Base-by-base conservation (phyloP, 2,888 invertebrate species). In the Drosophila neutralis region DNA sequence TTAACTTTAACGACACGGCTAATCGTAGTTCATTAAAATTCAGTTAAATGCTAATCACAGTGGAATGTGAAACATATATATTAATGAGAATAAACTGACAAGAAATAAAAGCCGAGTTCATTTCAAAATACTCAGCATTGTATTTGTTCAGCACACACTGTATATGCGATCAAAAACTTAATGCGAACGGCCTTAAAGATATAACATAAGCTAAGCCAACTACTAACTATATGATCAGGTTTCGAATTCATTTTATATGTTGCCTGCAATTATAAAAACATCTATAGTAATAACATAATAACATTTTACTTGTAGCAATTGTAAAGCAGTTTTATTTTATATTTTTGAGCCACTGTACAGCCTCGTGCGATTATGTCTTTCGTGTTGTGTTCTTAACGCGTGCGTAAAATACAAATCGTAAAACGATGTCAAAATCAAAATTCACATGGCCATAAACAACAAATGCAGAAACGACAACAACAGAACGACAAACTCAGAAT, bases 391-490 rank as follows among this genome's bases (percentile, higher is more conserved):
- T 75, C 69, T 73, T 87, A 85, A 80, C 62, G 69, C 51, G 24
- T 21, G 61, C 80, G 75, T 80, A 66, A 87, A 83, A 78, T 72
- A 77, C 58, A 71, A 70, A 73, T 76, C 89, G 73, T 77, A 79
- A 89, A 79, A 74, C 63, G 80, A 77, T 87, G 79, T 73, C 33
- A 61, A 73, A 79, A 73, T 75, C 80, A 69, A 78, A 73, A 71
- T 67, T 68, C 66, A 72, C 72, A 73, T 65, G 53, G 60, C 52
- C 77, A 77, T 83, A 80, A 82, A 73, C 75, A 80, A 60, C 54
- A 63, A 54, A 45, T 48, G 24, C 36, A 45, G 40, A 7, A 67
- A 21, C 21, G 10, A 48, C 24, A 15, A 35, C 40, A 18, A 54
- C 13, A 35, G 38, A 60, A 36, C 54, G 58, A 36, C 6, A 33